These are phyloP conservation scores for Cinara cedri DNA, from an alignment of 2,888 invertebrate genomes.

Conservation along the genomic window DNA sequence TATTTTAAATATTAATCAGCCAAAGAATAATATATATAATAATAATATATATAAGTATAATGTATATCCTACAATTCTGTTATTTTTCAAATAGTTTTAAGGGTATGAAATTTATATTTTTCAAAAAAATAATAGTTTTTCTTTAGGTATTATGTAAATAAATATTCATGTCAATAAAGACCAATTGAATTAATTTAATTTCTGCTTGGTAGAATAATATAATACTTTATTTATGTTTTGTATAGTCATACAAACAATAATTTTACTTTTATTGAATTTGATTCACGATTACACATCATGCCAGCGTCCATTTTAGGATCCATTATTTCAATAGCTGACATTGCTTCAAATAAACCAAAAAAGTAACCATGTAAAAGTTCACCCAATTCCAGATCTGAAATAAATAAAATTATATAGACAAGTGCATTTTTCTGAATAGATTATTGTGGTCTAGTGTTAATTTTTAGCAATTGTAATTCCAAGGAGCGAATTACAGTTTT, in stretches of 20 bases:
- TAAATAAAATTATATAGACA: slow-evolving; percentile 52
- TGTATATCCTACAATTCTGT: not conserved
- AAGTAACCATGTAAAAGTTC: slow-evolving; percentile 90
- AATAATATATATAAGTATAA: no score
- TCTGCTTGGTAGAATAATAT: not conserved
- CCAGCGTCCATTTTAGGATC: slow-evolving; percentile 99
- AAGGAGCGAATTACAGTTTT: no score
- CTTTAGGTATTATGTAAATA: no score
- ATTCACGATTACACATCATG: slow-evolving; percentile 90
- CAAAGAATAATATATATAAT: not conserved
- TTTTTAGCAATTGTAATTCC: no score
- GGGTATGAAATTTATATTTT: no score
- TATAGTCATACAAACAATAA: not conserved
- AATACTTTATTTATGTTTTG: no score
- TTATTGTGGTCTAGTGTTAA: no score
- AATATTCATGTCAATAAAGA: no score
- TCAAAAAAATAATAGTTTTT: no score
- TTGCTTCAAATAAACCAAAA: slow-evolving; percentile 94
- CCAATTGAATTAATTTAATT: not conserved
- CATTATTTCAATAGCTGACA: slow-evolving; percentile 99
- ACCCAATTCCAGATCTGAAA: slow-evolving; percentile 79
- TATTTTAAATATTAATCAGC: not conserved
- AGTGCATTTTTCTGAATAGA: no score
- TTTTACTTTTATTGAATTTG: slow-evolving; percentile 67
- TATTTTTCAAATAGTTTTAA: not conserved